Conservation (phyloP, 2,113 vertebrate species). For the Corydoras maculifer region DNA sequence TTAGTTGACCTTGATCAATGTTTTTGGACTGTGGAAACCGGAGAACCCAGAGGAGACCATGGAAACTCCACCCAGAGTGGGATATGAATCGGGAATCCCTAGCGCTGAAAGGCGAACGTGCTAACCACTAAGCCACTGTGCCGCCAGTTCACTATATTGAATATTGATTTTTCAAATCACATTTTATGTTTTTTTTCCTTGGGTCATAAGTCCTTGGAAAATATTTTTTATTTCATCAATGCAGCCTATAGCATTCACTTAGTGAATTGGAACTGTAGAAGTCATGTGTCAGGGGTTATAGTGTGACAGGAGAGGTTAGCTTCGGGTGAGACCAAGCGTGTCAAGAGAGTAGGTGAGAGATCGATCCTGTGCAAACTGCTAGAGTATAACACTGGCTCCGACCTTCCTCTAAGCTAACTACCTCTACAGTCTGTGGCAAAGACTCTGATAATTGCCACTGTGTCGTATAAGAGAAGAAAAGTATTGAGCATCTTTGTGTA, state of each 20-base stretch:
- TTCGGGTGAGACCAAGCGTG: constrained; percentile 20
- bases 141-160: no score
- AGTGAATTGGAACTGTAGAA: neutral
- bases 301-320: constrained; percentile 20
- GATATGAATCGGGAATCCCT: no score
- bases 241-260: constrained; percentile 8
- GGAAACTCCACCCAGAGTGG: no score
- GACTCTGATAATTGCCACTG: constrained; percentile 33
- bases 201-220: no score
- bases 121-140: no score
- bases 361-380: constrained; percentile 31
- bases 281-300: constrained; percentile 10
- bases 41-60: no score
- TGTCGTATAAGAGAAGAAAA: constrained; percentile 15
- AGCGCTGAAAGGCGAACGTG: no score
- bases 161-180: neutral
- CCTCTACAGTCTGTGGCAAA: constrained; percentile 33
- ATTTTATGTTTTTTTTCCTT: neutral
- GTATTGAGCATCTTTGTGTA: constrained; percentile 32
- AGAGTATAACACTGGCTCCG: constrained; percentile 34
- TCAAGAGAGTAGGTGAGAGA: constrained; percentile 25
- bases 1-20: no score
- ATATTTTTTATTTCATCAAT: constrained; percentile 1
- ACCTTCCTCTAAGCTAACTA: constrained; percentile 39
- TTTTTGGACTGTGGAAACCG: no score